A percentile compares a stretch with the other conserved stretches of the same genome.
Conservation (phyloP, 2,113 vertebrate species). For the Procavia capensis region DNA sequence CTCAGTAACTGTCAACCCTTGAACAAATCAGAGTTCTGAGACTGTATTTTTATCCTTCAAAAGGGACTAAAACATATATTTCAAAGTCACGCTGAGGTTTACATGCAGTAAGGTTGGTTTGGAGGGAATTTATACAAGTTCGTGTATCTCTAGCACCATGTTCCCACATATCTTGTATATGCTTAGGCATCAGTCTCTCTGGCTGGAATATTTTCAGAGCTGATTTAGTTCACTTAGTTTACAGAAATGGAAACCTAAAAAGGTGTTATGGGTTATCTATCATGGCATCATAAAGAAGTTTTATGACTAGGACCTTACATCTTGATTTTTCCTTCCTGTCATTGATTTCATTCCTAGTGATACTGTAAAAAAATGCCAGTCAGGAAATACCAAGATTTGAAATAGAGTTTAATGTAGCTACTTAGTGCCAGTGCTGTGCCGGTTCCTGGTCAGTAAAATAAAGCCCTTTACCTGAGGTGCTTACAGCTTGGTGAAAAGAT, state of each 20-base stretch:
- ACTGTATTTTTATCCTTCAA: constrained; percentile 8
- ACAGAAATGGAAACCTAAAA: neutral
- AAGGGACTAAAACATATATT: neutral
- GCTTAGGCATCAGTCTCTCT: neutral
- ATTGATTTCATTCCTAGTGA: constrained; percentile 15
- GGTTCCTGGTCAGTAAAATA: neutral
- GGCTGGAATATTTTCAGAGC: neutral
- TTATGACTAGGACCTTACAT: no score
- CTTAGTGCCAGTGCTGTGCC: neutral
- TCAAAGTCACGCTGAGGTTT: neutral
- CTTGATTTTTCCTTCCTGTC: neutral
- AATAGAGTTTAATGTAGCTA: neutral
- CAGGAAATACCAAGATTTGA: neutral
- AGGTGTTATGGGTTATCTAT: neutral
- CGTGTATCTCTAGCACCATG: neutral
- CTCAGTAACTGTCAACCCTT: neutral
- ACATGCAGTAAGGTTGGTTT: neutral
- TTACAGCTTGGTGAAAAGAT: neutral
- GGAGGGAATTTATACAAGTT: neutral
- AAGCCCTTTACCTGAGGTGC: neutral
- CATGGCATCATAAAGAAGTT: neutral
- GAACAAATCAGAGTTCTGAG: constrained; percentile 12
- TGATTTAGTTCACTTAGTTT: neutral
- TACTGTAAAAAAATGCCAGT: constrained; percentile 31
- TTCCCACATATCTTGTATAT: neutral